Conservation (phyloP, 1,140 invertebrate genomes). For the Periplaneta americana region DNA sequence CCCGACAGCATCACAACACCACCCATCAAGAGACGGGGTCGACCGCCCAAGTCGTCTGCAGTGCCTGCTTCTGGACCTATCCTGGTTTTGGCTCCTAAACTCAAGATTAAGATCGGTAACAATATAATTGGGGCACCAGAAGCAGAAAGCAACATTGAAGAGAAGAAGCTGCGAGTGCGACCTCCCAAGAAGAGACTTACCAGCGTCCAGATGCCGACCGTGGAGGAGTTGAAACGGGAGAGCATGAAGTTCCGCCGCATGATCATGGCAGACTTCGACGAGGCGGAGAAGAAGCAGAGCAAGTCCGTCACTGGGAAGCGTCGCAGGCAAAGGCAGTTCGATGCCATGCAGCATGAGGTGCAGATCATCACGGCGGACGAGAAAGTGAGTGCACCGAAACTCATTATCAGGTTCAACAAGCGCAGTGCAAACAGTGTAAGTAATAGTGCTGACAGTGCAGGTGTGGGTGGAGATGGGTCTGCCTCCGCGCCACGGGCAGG, state of each 20-base stretch:
- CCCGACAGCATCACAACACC: neutral
- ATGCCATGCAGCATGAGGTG: slow-evolving; percentile 43
- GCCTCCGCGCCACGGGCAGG: neutral
- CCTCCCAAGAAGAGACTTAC: slow-evolving; percentile 76
- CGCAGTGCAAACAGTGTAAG: neutral
- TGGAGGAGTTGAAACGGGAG: slow-evolving; percentile 72
- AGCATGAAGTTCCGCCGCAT: slow-evolving; percentile 82
- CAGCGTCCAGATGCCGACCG: slow-evolving; percentile 55
- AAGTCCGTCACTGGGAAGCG: slow-evolving; percentile 34
- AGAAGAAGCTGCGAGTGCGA: slow-evolving; percentile 47
- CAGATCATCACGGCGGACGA: slow-evolving; percentile 40
- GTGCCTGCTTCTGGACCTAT: slow-evolving; percentile 2
- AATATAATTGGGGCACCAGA: slow-evolving; percentile 31
- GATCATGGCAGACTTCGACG: slow-evolving; percentile 75
- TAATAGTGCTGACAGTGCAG: slow-evolving; percentile 1
- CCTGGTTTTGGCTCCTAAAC: slow-evolving; percentile 52
- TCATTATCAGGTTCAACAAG: slow-evolving; percentile 29
- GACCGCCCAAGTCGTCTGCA: slow-evolving; percentile 20
- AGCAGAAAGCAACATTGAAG: slow-evolving; percentile 16
- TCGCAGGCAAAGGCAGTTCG: slow-evolving; percentile 17
- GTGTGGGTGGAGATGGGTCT: neutral
- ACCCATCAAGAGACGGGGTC: slow-evolving; percentile 22
- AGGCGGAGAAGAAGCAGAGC: slow-evolving; percentile 55
- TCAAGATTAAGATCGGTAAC: slow-evolving; percentile 77
- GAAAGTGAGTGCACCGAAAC: slow-evolving; percentile 22